Evolutionary conservation across 2,113 vertebrate species (phyloP).

Genomic region (Bungarus multicinctus): DNA sequence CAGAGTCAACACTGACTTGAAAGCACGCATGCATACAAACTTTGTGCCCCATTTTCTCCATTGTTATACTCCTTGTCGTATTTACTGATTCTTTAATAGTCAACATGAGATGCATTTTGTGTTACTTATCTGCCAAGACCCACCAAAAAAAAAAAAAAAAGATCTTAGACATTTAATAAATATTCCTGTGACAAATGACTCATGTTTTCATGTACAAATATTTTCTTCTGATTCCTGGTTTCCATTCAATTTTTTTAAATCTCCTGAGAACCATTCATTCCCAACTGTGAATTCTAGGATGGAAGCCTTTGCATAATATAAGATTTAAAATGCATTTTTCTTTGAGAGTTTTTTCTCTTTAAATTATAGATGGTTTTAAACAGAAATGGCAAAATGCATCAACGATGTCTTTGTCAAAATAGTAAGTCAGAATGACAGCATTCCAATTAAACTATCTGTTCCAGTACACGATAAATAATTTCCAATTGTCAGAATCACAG

Average conservation of each 20-base stretch:
- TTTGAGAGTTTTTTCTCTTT: background rate
- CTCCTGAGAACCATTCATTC: no score
- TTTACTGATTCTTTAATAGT: background rate
- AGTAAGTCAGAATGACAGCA: background rate
- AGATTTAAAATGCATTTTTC: background rate
- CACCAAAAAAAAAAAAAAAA: no score
- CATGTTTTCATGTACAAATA: background rate
- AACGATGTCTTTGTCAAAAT: background rate
- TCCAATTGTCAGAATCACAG: background rate
- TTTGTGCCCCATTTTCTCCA: background rate
- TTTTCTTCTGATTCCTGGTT: background rate
- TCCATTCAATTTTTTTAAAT: background rate
- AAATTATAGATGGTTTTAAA: background rate
- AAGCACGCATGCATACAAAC: background rate
- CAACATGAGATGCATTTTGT: background rate
- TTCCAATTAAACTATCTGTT: constrained; percentile 12
- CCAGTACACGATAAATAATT: constrained; percentile 12
- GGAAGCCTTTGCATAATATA: background rate
- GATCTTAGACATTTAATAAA: background rate
- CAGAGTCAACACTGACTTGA: background rate
- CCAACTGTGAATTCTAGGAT: background rate
- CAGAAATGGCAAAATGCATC: constrained; percentile 4
- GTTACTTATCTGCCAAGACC: background rate
- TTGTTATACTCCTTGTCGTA: background rate
- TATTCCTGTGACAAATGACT: background rate